phyloP scores from a whole-genome alignment of 2,888 invertebrate species.

The Stenolophus ochropezus region DNA sequence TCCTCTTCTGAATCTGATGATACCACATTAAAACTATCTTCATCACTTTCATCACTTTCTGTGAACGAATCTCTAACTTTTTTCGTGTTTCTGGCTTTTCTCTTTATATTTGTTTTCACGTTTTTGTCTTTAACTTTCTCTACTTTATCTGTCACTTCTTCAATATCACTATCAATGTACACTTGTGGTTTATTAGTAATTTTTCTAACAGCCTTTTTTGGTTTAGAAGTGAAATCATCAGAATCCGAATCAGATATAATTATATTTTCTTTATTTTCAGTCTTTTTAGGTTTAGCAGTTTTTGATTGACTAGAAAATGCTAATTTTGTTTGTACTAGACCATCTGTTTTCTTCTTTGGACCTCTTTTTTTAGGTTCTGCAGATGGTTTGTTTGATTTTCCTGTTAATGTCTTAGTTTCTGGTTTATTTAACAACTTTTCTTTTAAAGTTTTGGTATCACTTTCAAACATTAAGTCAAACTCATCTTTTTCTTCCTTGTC shows the following conservation, averaged over 20 bases:
- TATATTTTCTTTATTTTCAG: background rate
- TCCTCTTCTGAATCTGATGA: background rate
- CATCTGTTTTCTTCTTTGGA: slow-evolving; percentile 70
- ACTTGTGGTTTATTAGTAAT: background rate
- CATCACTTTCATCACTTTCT: background rate
- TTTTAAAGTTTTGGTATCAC: slow-evolving; percentile 75
- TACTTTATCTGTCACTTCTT: background rate
- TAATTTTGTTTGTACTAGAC: slow-evolving; percentile 85
- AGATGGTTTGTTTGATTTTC: slow-evolving; percentile 71
- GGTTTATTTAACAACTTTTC: slow-evolving; percentile 73
- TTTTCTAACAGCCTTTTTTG: background rate
- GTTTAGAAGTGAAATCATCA: background rate
- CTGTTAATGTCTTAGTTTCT: slow-evolving; percentile 68
- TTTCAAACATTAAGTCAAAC: slow-evolving; percentile 78
- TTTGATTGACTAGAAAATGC: slow-evolving; percentile 71
- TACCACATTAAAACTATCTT: background rate
- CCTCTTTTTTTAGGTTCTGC: slow-evolving; percentile 70
- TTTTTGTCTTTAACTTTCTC: too few species aligned
- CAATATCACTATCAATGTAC: background rate
- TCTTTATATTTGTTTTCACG: background rate
- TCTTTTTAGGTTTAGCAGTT: background rate
- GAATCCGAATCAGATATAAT: background rate
- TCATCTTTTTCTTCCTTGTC: slow-evolving; percentile 77
- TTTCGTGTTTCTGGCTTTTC: background rate
- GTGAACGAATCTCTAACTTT: background rate